Conservation (phyloP, 2,113 vertebrate species). For the Danionella cerebrum region DNA sequence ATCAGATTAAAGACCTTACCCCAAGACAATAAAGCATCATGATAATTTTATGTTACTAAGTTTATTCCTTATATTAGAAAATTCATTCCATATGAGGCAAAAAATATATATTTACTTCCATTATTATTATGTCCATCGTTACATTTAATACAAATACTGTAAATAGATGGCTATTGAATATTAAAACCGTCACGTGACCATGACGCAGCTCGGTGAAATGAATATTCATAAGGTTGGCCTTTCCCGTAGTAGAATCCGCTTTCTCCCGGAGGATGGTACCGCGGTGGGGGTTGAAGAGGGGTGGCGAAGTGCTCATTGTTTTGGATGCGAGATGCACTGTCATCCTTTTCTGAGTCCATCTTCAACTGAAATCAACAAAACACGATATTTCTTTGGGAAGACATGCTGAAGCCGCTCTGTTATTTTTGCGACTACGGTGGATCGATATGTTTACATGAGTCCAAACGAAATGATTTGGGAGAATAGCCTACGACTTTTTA, state of each 20-base stretch:
- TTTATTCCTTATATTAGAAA: too few relatives aligned
- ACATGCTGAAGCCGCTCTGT: neutral
- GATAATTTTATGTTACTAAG: too few relatives aligned
- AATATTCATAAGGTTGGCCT: slow-evolving; percentile 1
- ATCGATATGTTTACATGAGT: neutral
- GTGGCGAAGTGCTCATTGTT: slow-evolving; percentile 1
- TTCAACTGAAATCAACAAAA: neutral
- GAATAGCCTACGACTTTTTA: too few relatives aligned
- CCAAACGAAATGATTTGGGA: too few relatives aligned
- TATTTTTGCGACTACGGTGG: neutral
- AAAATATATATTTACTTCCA: too few relatives aligned
- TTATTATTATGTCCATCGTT: too few relatives aligned
- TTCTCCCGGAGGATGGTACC: neutral
- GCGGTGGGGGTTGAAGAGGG: neutral
- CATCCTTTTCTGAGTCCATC: neutral
- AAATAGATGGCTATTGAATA: slow-evolving; percentile 7
- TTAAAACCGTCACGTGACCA: neutral
- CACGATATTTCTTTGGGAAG: neutral
- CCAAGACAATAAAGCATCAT: too few relatives aligned
- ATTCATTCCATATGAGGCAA: too few relatives aligned
- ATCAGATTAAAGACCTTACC: too few relatives aligned
- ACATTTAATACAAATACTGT: too few relatives aligned
- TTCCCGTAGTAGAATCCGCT: neutral
- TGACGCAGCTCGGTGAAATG: neutral
- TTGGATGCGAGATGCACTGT: neutral